Conservation (phyloP, 2,888 invertebrate species). For the Digitonthophagus gazella region DNA sequence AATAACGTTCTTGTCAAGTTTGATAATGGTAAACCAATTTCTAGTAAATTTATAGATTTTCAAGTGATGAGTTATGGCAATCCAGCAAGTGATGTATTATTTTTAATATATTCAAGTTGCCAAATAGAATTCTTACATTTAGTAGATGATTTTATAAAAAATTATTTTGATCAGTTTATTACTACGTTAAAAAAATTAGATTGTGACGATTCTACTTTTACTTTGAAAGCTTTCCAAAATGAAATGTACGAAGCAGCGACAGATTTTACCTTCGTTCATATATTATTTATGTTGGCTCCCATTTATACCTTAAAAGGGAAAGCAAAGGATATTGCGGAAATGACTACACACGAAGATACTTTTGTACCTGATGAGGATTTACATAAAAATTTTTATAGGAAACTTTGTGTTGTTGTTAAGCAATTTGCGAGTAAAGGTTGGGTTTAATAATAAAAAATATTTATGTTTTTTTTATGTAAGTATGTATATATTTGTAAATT, state of each 20-base stretch:
- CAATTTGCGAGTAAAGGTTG: constrained; percentile 21
- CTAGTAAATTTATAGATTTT: constrained; percentile 57
- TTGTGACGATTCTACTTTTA: constrained; percentile 42
- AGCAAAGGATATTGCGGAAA: constrained; percentile 45
- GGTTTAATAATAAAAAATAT: constrained; percentile 20
- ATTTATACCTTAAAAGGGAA: constrained; percentile 44
- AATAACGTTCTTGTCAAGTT: constrained; percentile 58
- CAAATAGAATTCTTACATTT: constrained; percentile 45
- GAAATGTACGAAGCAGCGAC: constrained; percentile 46
- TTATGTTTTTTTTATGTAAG: too few species aligned
- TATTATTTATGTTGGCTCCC: constrained; percentile 49
- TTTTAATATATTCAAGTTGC: constrained; percentile 55
- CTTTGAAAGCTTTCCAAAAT: constrained; percentile 43
- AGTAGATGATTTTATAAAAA: constrained; percentile 50
- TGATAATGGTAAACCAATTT: constrained; percentile 28
- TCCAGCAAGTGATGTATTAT: constrained; percentile 54
- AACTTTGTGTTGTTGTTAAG: constrained; percentile 24
- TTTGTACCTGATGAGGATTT: background rate
- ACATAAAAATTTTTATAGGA: constrained; percentile 27
- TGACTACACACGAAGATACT: constrained; percentile 34
- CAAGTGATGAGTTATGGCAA: constrained; percentile 55
- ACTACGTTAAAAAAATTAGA: constrained; percentile 40
- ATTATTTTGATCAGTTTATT: constrained; percentile 47
- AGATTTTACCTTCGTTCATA: constrained; percentile 47
- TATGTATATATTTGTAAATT: too few species aligned